Evolutionary conservation across 2,113 vertebrate species (phyloP).

Genomic region (Chloebia gouldiae): DNA sequence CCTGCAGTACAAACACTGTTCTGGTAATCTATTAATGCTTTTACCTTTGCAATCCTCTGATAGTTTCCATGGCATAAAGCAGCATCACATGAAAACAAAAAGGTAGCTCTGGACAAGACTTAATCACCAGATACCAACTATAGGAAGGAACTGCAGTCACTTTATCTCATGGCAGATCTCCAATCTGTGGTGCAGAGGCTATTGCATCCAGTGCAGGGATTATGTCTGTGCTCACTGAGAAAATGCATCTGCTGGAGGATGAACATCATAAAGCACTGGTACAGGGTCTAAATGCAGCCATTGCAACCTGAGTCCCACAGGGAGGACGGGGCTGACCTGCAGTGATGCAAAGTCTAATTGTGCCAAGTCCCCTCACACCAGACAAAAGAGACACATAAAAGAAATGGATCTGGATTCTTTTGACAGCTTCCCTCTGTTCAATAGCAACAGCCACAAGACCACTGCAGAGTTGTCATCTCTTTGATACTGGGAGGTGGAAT

Average conservation of each 20-base stretch:
- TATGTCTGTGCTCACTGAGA: neutral
- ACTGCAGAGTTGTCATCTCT: neutral
- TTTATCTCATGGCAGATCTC: conserved; percentile 9
- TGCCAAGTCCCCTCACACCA: neutral
- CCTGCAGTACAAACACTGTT: neutral
- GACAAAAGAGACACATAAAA: neutral
- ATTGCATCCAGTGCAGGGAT: neutral
- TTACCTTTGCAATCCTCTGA: neutral
- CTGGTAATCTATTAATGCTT: neutral
- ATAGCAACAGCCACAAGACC: neutral
- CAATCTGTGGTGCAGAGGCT: neutral
- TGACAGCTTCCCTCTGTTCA: neutral
- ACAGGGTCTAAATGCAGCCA: neutral
- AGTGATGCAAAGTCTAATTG: neutral
- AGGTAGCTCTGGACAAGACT: neutral
- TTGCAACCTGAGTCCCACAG: neutral
- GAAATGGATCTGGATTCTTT: neutral
- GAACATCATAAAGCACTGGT: neutral
- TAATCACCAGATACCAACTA: neutral
- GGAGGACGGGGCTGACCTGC: accelerated
- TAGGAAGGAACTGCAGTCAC: neutral
- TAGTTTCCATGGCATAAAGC: neutral
- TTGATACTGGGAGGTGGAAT: neutral
- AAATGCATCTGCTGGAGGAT: neutral
- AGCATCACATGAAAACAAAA: neutral